Conservation (phyloP, 2,113 vertebrate species). For the Saccopteryx bilineata region DNA sequence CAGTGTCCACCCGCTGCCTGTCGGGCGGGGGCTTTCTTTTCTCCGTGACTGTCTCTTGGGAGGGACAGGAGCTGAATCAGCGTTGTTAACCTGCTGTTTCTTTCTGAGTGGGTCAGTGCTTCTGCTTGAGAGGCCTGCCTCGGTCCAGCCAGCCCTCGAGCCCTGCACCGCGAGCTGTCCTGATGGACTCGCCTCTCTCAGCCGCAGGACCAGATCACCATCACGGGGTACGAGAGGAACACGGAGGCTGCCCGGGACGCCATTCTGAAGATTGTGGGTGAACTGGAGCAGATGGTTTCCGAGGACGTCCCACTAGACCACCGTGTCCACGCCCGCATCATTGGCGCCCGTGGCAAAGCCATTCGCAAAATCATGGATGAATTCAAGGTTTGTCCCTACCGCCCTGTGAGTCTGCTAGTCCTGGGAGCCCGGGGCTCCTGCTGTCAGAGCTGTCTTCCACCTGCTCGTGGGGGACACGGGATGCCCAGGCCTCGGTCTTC, state of each 20-base stretch:
- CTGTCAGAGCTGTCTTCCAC: no score
- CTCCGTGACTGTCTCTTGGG: accelerated
- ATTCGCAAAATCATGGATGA: constrained; percentile 99
- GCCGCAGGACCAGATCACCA: constrained; percentile 97
- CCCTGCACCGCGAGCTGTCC: background rate
- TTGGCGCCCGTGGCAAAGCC: constrained; percentile 97
- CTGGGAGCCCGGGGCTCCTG: background rate
- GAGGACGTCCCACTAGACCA: constrained; percentile 97
- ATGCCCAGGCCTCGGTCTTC: accelerated
- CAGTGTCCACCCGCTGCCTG: accelerated
- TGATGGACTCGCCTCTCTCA: background rate
- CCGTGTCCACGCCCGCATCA: constrained; percentile 97
- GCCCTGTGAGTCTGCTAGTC: accelerated
- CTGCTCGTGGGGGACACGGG: background rate
- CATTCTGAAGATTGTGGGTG: constrained; percentile 95
- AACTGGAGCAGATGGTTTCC: constrained; percentile 98
- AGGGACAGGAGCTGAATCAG: background rate
- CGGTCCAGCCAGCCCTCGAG: background rate
- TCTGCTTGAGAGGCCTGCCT: accelerated
- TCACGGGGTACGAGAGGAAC: constrained; percentile 98
- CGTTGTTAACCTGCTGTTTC: background rate
- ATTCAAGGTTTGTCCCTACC: constrained; percentile 92
- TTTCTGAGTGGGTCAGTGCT: accelerated
- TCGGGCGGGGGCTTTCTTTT: background rate
- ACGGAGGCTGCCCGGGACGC: constrained; percentile 95